phyloP scores from a whole-genome alignment of 2,888 invertebrate species.

The Deroplatys truncata region DNA sequence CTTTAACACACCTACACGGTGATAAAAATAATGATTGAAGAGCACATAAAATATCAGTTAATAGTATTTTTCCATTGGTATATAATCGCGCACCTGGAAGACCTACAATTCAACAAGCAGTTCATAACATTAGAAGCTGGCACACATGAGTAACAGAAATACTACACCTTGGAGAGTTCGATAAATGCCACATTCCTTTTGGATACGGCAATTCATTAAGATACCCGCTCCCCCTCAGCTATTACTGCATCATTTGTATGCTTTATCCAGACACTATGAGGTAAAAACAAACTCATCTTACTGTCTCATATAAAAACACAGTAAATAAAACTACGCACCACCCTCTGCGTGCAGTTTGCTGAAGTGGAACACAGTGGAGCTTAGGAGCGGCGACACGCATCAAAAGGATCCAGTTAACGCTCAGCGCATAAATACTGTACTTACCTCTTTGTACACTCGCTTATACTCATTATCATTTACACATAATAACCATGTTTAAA shows the following conservation, averaged over 20 bases:
- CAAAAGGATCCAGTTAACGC: not conserved
- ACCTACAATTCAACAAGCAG: too few species aligned
- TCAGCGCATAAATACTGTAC: too few species aligned
- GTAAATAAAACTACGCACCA: not conserved
- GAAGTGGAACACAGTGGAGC: not conserved
- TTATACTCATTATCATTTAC: too few species aligned
- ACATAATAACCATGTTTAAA: too few species aligned
- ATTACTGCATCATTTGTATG: constrained; percentile 1
- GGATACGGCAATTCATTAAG: constrained; percentile 2
- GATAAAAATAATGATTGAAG: too few species aligned
- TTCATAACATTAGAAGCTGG: not conserved
- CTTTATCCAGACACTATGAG: not conserved
- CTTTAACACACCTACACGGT: too few species aligned
- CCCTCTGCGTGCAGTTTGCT: not conserved
- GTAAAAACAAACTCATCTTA: constrained; percentile 8
- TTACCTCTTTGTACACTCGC: too few species aligned
- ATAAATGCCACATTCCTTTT: not conserved
- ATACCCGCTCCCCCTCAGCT: not conserved
- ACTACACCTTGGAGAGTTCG: not conserved
- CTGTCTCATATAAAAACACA: not conserved
- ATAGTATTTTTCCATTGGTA: too few species aligned
- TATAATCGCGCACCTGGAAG: too few species aligned
- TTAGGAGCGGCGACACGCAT: not conserved
- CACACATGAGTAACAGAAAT: not conserved
- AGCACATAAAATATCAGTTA: too few species aligned